These are phyloP conservation scores for Calephelis virginiensis DNA, from an alignment of 1,140 invertebrate genomes.

Conservation along the genomic window DNA sequence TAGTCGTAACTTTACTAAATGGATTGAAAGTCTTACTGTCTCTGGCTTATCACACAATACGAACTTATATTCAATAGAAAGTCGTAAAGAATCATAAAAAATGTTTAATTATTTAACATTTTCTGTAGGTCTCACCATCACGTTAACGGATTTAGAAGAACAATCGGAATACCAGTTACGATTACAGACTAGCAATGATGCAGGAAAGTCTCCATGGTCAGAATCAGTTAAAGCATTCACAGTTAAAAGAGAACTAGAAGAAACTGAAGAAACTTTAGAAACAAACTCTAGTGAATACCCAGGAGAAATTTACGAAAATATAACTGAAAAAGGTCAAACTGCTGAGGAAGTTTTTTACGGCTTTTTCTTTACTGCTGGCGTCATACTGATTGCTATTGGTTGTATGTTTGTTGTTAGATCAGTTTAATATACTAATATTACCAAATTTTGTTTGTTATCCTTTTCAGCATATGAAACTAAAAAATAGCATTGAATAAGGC, in stretches of 20 bases:
- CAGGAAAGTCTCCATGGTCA: slow-evolving; percentile 48
- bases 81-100: no score
- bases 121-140: slow-evolving; percentile 30
- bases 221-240: slow-evolving; percentile 30
- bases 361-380: slow-evolving; percentile 51
- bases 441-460: no score
- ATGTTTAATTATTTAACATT: slow-evolving; percentile 9
- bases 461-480: no score
- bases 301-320: not conserved
- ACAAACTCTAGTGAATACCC: no score
- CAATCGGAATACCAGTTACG: slow-evolving; percentile 47
- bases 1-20: no score
- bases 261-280: not conserved
- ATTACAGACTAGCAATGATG: slow-evolving; percentile 40
- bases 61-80: no score
- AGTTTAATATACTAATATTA: slow-evolving; percentile 31
- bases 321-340: slow-evolving; percentile 3
- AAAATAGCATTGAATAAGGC: no score
- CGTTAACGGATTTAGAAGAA: slow-evolving; percentile 35
- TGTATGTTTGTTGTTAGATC: slow-evolving; percentile 53
- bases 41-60: no score
- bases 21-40: no score
- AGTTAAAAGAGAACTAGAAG: slow-evolving; percentile 21
- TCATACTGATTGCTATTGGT: slow-evolving; percentile 43
- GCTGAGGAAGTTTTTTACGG: slow-evolving; percentile 50